Conservation (phyloP, 2,113 vertebrate genomes). For the Oxygymnocypris stewartii region DNA sequence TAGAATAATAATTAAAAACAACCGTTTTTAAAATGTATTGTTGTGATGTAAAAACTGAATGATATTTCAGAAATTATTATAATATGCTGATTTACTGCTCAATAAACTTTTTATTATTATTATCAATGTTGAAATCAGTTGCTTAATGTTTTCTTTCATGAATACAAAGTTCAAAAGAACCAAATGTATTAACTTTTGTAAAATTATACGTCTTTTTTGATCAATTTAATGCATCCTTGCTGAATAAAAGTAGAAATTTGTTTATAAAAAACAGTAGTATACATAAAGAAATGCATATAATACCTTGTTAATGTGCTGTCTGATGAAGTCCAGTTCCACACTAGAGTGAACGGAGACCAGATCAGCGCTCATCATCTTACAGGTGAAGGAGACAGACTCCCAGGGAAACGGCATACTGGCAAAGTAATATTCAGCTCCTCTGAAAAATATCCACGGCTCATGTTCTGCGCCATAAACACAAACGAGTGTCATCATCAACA, state of each 20-base stretch:
- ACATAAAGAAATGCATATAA: conserved; percentile 5
- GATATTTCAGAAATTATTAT: not conserved
- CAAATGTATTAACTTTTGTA: not conserved
- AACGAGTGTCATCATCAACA: not conserved
- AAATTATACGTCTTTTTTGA: not conserved
- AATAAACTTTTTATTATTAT: not conserved
- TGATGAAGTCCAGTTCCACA: conserved; percentile 85
- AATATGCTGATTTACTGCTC: not conserved
- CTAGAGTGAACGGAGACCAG: conserved; percentile 83
- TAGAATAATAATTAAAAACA: not conserved
- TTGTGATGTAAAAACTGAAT: no score
- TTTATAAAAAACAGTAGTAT: not conserved
- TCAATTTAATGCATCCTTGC: not conserved
- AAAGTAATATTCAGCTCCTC: conserved; percentile 77
- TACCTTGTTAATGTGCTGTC: conserved; percentile 82
- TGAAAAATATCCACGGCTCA: conserved; percentile 84
- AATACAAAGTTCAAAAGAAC: no score
- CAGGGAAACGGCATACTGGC: conserved; percentile 74
- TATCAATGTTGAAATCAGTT: not conserved
- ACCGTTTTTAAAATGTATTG: not conserved
- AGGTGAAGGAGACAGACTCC: conserved; percentile 80
- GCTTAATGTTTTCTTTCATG: not conserved
- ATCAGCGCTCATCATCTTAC: conserved; percentile 81
- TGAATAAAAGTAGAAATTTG: not conserved
- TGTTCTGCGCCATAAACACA: conserved; percentile 73